A percentile compares a stretch with the other conserved stretches of the same genome.
Evolutionary conservation across 35 echinoderm and acorn worm species (phyloP).

Genomic region (Chiridota heheva): DNA sequence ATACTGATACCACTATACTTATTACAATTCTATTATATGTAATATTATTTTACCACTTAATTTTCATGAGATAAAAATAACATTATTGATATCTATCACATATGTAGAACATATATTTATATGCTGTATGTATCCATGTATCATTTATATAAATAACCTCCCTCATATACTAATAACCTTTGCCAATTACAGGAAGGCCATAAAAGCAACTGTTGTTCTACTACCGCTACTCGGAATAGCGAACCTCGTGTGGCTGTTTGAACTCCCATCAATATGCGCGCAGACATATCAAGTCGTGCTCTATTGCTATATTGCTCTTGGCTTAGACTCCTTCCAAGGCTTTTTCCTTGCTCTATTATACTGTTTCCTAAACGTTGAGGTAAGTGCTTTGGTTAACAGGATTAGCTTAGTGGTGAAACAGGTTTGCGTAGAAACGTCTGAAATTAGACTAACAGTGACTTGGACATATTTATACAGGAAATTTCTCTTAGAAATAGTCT

Average conservation of each 20-base stretch:
- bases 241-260: conserved; percentile 74
- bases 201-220: conserved; percentile 89
- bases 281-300: too few relatives aligned
- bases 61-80: too few relatives aligned
- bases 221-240: conserved; percentile 77
- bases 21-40: too few relatives aligned
- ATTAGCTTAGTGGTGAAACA: background rate
- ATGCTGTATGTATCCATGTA: too few relatives aligned
- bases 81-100: too few relatives aligned
- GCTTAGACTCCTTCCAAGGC: conserved; percentile 77
- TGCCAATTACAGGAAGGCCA: conserved; percentile 85
- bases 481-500: background rate
- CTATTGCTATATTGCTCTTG: conserved; percentile 55
- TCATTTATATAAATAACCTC: too few relatives aligned
- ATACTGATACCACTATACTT: too few relatives aligned
- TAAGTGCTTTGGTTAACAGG: conserved; percentile 29
- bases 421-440: background rate
- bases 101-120: too few relatives aligned
- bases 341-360: conserved; percentile 83
- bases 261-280: conserved; percentile 8
- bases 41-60: too few relatives aligned
- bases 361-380: conserved; percentile 91
- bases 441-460: background rate
- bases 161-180: too few relatives aligned
- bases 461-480: background rate